phyloP scores from a whole-genome alignment of 2,888 invertebrate species.

The Polia nebulosa region DNA sequence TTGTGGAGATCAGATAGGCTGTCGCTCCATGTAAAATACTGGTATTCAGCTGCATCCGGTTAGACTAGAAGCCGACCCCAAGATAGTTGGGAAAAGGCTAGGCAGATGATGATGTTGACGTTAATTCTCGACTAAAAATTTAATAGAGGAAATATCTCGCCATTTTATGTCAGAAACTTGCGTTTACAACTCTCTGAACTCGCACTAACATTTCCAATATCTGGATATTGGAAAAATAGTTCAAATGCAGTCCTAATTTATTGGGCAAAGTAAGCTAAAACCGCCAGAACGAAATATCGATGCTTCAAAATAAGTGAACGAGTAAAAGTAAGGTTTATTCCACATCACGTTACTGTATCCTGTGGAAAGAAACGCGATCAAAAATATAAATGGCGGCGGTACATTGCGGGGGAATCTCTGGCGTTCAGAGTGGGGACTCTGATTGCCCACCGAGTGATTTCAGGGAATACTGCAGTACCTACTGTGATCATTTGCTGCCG shows the following conservation, averaged over 20 bases:
- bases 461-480: no score
- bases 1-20: no score
- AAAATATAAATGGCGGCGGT: neutral
- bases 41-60: no score
- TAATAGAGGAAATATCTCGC: neutral
- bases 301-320: neutral
- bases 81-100: no score
- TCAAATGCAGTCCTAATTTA: slow-evolving; percentile 8
- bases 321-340: neutral
- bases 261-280: slow-evolving; percentile 4
- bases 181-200: neutral
- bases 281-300: neutral
- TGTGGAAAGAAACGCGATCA: neutral
- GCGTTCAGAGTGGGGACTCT: no score
- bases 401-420: no score
- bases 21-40: no score
- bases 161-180: neutral
- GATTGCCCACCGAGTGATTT: no score
- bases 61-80: no score
- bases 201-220: slow-evolving; percentile 4
- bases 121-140: slow-evolving; percentile 19
- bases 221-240: slow-evolving; percentile 29
- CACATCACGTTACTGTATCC: no score
- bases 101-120: no score
- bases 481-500: no score